Evolutionary conservation across 2,113 vertebrate species (phyloP), one percentile per base, ranked within the genome.

Genomic region (Psittacus erithacus): DNA sequence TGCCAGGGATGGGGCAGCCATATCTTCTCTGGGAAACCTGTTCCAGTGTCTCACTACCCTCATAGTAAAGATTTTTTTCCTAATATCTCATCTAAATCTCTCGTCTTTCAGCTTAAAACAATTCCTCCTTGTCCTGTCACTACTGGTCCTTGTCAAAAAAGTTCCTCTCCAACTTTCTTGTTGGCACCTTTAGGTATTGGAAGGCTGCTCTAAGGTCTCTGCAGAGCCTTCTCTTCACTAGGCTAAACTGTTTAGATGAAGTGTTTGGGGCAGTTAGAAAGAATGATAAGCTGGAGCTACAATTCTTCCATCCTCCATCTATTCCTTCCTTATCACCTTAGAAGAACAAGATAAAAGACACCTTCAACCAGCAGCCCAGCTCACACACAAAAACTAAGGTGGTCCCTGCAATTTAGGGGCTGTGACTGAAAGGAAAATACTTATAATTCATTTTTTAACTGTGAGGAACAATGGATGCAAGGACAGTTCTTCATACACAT

Each of bases 401-500:
- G 25, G 9, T 11, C 43, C 12, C 46, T 24, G 18, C 33, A 62
- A 19, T 5, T 16, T 63, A 1, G 0, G 4, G 50, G 31, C 19
- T 52, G 53, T 23, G 63, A 19, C 5, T 33, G 20, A 2, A 17
- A 29, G 11, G 2, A 5, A 69, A 70, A 70, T 2, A 5, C 3
- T 55, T 27, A 1, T 29, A 4, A 38, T 73, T 57, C 12, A 5
- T 7, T 44, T 65, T 13, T n/a, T 8, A 68, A 25, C 17, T 10
- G 4, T 5, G 18, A 68, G 28, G 35, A n/a, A 41, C n/a, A 49
- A 41, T 0, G 0, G 9, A 1, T 16, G 7, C 33, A 39, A 35
- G 29, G 16, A 28, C 15, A 55, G 13, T 3, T 52, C 60, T 38
- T 69, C 24, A 5, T 3, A n/a, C n/a, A 25, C 10, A 18, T 1